Conservation (phyloP, 30 jellyfish, hydroid and myxozoan genomes). For the Aurelia sp. region DNA sequence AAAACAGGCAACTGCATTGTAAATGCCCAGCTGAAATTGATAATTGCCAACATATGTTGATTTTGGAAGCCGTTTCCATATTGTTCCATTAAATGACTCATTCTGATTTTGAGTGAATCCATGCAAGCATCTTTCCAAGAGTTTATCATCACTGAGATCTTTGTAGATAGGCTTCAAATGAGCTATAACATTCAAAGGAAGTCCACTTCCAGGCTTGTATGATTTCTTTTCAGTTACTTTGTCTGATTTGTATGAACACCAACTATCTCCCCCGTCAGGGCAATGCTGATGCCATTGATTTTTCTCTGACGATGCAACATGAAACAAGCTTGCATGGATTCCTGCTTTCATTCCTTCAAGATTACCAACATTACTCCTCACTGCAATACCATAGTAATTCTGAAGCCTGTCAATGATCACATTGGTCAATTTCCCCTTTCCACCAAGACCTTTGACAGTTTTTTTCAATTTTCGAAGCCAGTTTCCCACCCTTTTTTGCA, state of each 20-base stretch:
- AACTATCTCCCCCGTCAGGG: conserved; percentile 40
- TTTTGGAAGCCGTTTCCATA: conserved; percentile 71
- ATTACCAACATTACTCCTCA: too few relatives aligned
- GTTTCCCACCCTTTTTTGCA: too few relatives aligned
- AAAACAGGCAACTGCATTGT: conserved; percentile 53
- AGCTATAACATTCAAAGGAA: conserved; percentile 25
- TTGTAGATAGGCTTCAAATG: conserved; percentile 34
- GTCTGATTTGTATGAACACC: conserved; percentile 70
- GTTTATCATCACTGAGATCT: conserved; percentile 18
- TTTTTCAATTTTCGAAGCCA: conserved; percentile 30
- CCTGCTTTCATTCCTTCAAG: too few relatives aligned
- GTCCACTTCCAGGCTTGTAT: conserved; percentile 59
- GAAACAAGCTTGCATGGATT: too few relatives aligned
- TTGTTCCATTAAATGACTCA: too few relatives aligned
- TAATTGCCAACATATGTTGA: too few relatives aligned
- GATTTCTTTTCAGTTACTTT: conserved; percentile 30
- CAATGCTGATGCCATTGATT: too few relatives aligned
- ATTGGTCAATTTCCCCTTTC: conserved; percentile 46
- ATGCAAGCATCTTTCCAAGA: conserved; percentile 39
- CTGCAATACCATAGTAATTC: too few relatives aligned
- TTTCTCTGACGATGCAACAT: too few relatives aligned
- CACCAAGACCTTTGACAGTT: conserved; percentile 49
- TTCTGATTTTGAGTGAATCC: conserved; percentile 58
- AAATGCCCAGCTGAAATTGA: conserved; percentile 31
- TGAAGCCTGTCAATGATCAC: conserved; percentile 45